Evolutionary conservation across 2,113 vertebrate genomes (phyloP).

Genomic region (Jacana jacana): DNA sequence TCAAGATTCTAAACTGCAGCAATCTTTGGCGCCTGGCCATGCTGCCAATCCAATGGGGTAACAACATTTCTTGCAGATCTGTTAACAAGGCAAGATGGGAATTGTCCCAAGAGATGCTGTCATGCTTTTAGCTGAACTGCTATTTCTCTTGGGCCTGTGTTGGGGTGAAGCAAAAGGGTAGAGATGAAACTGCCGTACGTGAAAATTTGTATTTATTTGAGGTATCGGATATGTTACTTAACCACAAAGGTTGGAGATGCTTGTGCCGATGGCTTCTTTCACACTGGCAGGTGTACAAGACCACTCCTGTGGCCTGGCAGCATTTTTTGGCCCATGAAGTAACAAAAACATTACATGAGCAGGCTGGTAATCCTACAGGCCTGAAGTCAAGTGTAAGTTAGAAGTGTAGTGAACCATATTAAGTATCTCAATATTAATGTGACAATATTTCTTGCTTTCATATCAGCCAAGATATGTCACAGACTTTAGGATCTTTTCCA

Average conservation of each 20-base stretch:
- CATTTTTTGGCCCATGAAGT: background rate
- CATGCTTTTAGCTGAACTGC: background rate
- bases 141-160: background rate
- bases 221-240: background rate
- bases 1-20: accelerated
- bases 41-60: background rate
- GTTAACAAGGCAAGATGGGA: accelerated
- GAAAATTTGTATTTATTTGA: too few relatives aligned
- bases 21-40: accelerated
- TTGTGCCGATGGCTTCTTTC: accelerated
- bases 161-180: background rate
- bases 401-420: background rate
- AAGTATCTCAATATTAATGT: background rate
- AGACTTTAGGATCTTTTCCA: background rate
- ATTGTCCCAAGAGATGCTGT: background rate
- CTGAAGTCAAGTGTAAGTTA: background rate
- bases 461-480: background rate
- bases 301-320: background rate
- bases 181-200: background rate
- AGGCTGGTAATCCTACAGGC: background rate
- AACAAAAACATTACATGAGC: background rate
- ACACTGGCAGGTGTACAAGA: accelerated
- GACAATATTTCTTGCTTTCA: background rate
- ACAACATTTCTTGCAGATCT: background rate
- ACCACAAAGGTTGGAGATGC: accelerated